Evolutionary conservation across 2,888 invertebrate species (phyloP).

Genomic region (Thecocarcelia acutangulata): DNA sequence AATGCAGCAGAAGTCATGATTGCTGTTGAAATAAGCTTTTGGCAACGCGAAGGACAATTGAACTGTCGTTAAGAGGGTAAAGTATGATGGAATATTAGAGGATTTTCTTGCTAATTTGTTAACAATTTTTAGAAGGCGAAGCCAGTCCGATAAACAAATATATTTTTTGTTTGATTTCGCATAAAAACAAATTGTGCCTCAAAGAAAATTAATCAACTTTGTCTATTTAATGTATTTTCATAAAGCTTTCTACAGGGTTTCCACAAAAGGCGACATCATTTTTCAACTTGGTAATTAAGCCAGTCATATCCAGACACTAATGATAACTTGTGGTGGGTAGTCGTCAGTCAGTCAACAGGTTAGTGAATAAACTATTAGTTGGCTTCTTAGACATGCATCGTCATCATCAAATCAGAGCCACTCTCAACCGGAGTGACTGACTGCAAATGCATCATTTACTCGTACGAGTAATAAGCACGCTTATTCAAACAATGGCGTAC

Average conservation of each 20-base stretch:
- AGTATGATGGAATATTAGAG: neutral
- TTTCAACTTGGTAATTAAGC: neutral
- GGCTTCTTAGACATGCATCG: conserved; percentile 35
- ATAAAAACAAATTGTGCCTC: too few species aligned
- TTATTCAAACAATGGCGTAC: conserved; percentile 55
- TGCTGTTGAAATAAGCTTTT: conserved; percentile 33
- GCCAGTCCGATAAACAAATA: too few species aligned
- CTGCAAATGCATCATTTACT: conserved; percentile 44
- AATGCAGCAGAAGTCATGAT: conserved; percentile 40
- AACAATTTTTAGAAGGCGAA: too few species aligned
- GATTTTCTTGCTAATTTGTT: too few species aligned
- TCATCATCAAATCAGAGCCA: neutral
- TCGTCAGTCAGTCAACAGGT: conserved; percentile 56
- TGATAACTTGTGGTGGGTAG: conserved; percentile 48
- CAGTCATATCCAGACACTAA: conserved; percentile 6
- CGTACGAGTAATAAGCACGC: conserved; percentile 59
- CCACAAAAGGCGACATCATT: neutral
- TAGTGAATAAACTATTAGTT: conserved; percentile 25
- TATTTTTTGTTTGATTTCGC: too few species aligned
- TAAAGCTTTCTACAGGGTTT: too few species aligned
- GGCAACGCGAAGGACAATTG: conserved; percentile 7
- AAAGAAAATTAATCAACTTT: too few species aligned
- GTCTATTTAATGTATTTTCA: neutral
- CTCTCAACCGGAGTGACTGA: neutral
- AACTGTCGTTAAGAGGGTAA: neutral